Conservation (phyloP, 2,888 invertebrate genomes). For the Caprella mutica region DNA sequence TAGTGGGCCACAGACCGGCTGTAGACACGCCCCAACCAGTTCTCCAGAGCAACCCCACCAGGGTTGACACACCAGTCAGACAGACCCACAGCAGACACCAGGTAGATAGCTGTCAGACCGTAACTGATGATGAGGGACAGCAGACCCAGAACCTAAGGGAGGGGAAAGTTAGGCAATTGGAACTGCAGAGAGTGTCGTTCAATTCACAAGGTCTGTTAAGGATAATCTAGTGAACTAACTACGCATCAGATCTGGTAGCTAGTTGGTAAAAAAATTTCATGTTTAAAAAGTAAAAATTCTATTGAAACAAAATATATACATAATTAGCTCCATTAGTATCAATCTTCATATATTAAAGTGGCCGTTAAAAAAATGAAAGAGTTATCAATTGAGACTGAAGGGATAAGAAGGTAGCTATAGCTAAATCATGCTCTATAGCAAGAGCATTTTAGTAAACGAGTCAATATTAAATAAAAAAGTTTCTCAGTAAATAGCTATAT, state of each 20-base stretch:
- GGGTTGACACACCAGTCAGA: constrained; percentile 51
- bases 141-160: constrained; percentile 70
- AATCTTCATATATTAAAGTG: too few species aligned
- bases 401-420: not conserved
- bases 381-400: not conserved
- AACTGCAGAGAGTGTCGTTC: too few species aligned
- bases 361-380: not conserved
- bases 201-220: too few species aligned
- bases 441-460: not conserved
- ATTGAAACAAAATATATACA: too few species aligned
- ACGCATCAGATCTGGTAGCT: too few species aligned
- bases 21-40: constrained; percentile 38
- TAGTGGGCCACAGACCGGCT: constrained; percentile 31
- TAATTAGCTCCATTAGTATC: too few species aligned
- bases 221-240: too few species aligned
- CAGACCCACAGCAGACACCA: constrained; percentile 63
- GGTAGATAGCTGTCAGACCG: constrained; percentile 74
- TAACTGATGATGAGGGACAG: constrained; percentile 79
- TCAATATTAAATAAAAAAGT: not conserved
- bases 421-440: not conserved
- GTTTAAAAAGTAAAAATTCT: too few species aligned
- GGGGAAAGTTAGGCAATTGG: too few species aligned
- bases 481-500: not conserved
- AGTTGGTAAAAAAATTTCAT: too few species aligned
- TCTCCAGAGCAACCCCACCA: constrained; percentile 56